phyloP scores from a whole-genome alignment of 2,888 invertebrate species.

The Cantharis rustica region DNA sequence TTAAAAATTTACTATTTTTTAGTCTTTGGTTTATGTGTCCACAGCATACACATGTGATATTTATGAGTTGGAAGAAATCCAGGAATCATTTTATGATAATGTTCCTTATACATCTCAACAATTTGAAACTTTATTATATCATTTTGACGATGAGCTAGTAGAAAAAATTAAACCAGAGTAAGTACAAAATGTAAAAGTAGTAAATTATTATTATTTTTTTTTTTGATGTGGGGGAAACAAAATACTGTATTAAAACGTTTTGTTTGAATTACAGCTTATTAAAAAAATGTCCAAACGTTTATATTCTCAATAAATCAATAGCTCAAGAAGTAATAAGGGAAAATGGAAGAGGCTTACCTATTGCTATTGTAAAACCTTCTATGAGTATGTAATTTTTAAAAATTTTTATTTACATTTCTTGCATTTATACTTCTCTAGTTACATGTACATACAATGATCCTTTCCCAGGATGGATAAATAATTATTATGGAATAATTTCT shows the following conservation, averaged over 20 bases:
- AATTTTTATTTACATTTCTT: no score
- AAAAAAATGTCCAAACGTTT: slow-evolving; percentile 70
- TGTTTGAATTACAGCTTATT: slow-evolving; percentile 55
- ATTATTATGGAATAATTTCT: slow-evolving; percentile 65
- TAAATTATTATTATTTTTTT: no score
- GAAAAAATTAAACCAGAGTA: not conserved
- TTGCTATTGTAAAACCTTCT: slow-evolving; percentile 67
- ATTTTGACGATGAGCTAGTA: not conserved
- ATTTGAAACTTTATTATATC: not conserved
- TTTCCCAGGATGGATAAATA: slow-evolving; percentile 70
- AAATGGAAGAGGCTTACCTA: slow-evolving; percentile 61
- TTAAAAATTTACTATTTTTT: slow-evolving; percentile 45
- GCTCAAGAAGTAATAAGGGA: slow-evolving; percentile 66
- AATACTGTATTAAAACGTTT: no score
- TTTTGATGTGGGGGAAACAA: no score
- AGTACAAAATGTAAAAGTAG: no score
- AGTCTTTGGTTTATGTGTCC: slow-evolving; percentile 46
- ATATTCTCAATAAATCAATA: slow-evolving; percentile 73
- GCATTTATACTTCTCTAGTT: no score
- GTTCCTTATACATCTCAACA: not conserved
- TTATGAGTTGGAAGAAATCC: slow-evolving; percentile 33
- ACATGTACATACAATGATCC: slow-evolving; percentile 51
- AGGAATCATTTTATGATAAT: slow-evolving; percentile 55
- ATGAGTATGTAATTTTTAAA: no score
- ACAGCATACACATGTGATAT: slow-evolving; percentile 43